Percentiles rank a stretch among this genome's conserved stretches.
These are phyloP conservation scores for Ptychodera flava DNA, from an alignment of 35 echinoderm and acorn worm genomes.

Conservation along the genomic window DNA sequence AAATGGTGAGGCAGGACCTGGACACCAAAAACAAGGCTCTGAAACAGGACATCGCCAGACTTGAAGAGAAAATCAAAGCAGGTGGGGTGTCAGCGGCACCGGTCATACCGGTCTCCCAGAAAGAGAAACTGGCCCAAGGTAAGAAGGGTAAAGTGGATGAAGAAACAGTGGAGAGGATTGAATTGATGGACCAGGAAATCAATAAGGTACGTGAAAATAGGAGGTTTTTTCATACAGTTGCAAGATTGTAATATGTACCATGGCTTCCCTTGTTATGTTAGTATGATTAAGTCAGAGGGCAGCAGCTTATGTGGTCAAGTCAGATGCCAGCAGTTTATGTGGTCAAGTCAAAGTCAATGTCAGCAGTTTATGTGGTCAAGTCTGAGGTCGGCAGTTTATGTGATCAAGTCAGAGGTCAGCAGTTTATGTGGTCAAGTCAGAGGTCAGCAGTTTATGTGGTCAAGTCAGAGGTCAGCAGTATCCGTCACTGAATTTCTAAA, in stretches of 20 bases:
- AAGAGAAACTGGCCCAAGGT: conserved; percentile 77
- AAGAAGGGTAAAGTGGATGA: conserved; percentile 84
- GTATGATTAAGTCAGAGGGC: neutral
- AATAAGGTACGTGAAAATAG: conserved; percentile 47
- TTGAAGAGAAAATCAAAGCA: conserved; percentile 24
- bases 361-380: neutral
- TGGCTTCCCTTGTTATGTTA: too few species aligned
- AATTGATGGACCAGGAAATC: conserved; percentile 54
- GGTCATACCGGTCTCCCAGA: conserved; percentile 76
- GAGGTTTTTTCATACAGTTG: neutral
- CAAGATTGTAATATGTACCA: neutral
- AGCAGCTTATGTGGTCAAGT: neutral
- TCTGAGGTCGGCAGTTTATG: neutral
- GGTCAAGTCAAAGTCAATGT: too few species aligned
- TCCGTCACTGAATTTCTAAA: too few species aligned
- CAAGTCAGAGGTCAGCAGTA: too few species aligned
- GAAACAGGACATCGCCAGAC: conserved; percentile 29
- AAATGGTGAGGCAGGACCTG: conserved; percentile 86
- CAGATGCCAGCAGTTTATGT: neutral
- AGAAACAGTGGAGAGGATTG: conserved; percentile 56
- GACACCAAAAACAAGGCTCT: conserved; percentile 55
- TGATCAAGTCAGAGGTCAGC: too few species aligned
- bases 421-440: too few species aligned
- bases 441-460: too few species aligned
- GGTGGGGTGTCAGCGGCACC: conserved; percentile 44